Evolutionary conservation across 2,888 invertebrate genomes (phyloP), one percentile per base, ranked within the genome.

Genomic region (Pristionchus japonicus): DNA sequence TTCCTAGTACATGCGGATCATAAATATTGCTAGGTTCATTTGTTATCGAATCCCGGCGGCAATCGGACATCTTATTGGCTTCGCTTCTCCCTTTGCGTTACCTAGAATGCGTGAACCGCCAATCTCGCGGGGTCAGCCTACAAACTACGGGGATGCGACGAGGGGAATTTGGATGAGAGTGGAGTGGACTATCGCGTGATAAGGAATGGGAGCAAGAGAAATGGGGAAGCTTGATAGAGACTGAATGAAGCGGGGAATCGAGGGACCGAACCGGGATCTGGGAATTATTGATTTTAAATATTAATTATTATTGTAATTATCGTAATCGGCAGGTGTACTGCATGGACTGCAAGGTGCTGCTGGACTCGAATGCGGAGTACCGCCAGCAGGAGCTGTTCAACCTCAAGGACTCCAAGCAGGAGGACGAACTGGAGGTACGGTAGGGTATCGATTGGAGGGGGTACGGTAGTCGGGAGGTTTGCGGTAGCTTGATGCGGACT

Each of bases 311-410:
- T 27, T 70, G 31, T 3, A 20, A 70, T 40, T 70, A 31, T 31
- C 23, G 3, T 43, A 27, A 13, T 80, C 27, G 47, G 90, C 74
- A 89, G 92, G 94, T 94, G 17, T 93, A 92, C 88, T 97, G 98
- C 82, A 98, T 99, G 90, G 99, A 99, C 96, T 99, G 99, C 31
- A 99, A 99, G 95, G 96, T 99, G 89, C 97, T 98, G 94, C 98
- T 99, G 95, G 99, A 99, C 95, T 99, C 99, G 95, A 98, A 99
- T 95, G 99, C 99, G 0, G 96, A 97, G 93, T 99, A 97, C 95
- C 96, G 99, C 89, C 96, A 96, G 93, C 96, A 96, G 94, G 96
- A 97, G 40, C 97, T 99, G 89, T 99, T 99, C 96, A 96, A 96
- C 27, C 96, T 97, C 95, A 97, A 98, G 94, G 97, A 98, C 95